Evolutionary conservation across 2,888 invertebrate species (phyloP).

Genomic region (Hydroisotoma schaefferi): DNA sequence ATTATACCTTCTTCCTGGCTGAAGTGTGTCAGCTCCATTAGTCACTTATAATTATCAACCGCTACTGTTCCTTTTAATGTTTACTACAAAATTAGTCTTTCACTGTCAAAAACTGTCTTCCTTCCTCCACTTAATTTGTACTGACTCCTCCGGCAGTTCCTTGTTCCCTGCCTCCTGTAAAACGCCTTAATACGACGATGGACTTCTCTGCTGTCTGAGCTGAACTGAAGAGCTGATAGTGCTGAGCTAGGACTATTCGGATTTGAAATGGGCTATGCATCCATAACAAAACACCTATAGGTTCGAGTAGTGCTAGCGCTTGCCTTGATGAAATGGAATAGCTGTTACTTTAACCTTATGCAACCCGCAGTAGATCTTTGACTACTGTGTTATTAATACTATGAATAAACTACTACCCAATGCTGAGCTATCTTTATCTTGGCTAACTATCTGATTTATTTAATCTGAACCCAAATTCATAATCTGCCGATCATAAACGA

Average conservation of each 20-base stretch:
- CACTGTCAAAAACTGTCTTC: neutral
- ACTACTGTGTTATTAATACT: neutral
- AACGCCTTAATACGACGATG: neutral
- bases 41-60: neutral
- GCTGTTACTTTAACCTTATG: no score
- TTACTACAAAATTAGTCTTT: neutral
- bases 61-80: constrained; percentile 2
- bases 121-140: neutral
- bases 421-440: neutral
- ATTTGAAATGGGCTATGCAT: no score
- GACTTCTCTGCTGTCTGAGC: constrained; percentile 5
- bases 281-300: no score
- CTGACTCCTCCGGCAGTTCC: constrained; percentile 5
- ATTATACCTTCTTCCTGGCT: neutral
- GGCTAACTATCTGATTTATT: constrained; percentile 7
- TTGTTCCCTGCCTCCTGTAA: neutral
- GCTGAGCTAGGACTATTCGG: no score
- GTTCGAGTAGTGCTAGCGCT: no score
- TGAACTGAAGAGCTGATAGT: no score
- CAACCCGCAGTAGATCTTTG: neutral
- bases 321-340: no score
- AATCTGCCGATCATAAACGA: constrained; percentile 9
- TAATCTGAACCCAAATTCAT: neutral
- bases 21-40: neutral
- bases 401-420: constrained; percentile 4